Percentiles rank a stretch among this genome's conserved stretches.
phyloP scores from a whole-genome alignment of 2,888 invertebrate species.

The Tricholauxania praeusta region DNA sequence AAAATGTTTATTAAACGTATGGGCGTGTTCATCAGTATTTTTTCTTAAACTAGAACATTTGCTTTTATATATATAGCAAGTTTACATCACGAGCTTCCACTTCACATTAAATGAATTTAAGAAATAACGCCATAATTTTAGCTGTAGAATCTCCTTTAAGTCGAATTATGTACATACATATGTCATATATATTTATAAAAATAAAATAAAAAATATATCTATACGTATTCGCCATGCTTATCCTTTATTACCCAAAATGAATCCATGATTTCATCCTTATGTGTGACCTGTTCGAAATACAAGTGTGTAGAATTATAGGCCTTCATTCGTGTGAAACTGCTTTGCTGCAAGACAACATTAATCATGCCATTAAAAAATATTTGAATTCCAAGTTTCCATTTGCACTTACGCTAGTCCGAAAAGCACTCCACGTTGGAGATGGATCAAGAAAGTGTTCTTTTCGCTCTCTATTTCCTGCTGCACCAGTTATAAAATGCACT shows the following conservation, averaged over 20 bases:
- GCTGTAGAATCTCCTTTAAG: no score
- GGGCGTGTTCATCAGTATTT: no score
- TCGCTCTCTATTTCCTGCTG: slow-evolving; percentile 89
- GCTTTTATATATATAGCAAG: no score
- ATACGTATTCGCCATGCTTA: slow-evolving; percentile 55
- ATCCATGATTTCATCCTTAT: slow-evolving; percentile 78
- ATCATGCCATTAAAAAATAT: not conserved
- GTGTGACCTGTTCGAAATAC: slow-evolving; percentile 89
- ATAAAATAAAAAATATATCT: not conserved
- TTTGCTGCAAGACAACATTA: slow-evolving; percentile 72
- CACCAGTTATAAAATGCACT: slow-evolving; percentile 91
- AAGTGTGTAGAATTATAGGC: slow-evolving; percentile 87
- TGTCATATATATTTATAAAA: no score
- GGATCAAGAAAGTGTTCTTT: slow-evolving; percentile 78
- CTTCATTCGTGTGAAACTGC: slow-evolving; percentile 90
- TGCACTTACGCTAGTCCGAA: slow-evolving; percentile 72
- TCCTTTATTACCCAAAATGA: slow-evolving; percentile 77
- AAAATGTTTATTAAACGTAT: no score
- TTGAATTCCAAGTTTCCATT: not conserved
- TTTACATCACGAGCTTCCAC: no score
- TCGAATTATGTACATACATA: no score
- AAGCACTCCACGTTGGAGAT: slow-evolving; percentile 83
- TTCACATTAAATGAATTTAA: no score
- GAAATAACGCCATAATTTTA: no score
- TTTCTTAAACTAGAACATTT: no score